These are phyloP conservation scores for Zaprionus gabonicus DNA, from an alignment of 1,140 invertebrate species.

Conservation along the genomic window DNA sequence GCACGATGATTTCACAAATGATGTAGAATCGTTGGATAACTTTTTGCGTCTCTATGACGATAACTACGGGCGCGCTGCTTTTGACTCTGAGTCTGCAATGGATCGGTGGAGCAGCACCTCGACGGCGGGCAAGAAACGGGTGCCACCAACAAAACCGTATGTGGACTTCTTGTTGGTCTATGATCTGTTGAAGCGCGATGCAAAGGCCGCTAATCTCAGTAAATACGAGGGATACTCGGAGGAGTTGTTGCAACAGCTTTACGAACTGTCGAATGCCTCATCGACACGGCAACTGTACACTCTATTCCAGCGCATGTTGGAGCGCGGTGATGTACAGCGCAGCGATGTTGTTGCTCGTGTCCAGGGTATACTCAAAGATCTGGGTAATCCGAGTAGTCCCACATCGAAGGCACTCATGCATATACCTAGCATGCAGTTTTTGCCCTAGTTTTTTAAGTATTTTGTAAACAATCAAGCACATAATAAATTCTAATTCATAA, in stretches of 20 bases:
- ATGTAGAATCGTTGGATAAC: constrained; percentile 81
- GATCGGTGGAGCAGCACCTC: constrained; percentile 78
- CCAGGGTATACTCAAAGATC: constrained; percentile 77
- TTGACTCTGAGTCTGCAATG: constrained; percentile 75
- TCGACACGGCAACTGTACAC: constrained; percentile 74
- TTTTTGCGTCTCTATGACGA: constrained; percentile 83
- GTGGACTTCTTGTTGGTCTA: constrained; percentile 83
- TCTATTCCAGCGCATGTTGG: constrained; percentile 75
- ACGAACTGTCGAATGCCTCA: constrained; percentile 67
- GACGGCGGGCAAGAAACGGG: constrained; percentile 81
- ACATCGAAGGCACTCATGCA: constrained; percentile 70
- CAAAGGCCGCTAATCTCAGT: constrained; percentile 78
- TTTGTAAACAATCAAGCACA: constrained; percentile 23
- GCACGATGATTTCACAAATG: constrained; percentile 76
- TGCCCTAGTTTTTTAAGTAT: constrained; percentile 62
- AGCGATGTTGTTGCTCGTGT: constrained; percentile 78
- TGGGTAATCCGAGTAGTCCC: constrained; percentile 74
- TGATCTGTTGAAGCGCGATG: constrained; percentile 83
- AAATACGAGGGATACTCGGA: constrained; percentile 82
- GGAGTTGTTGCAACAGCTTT: constrained; percentile 69
- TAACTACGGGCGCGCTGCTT: constrained; percentile 76
- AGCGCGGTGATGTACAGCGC: constrained; percentile 74
- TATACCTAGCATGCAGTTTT: constrained; percentile 80
- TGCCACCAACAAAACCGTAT: constrained; percentile 83
- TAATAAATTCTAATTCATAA: constrained; percentile 49